A percentile compares a stretch with the other conserved stretches of the same genome.
Conservation (phyloP, 2,888 invertebrate genomes). For the Podotricha telesiphe region DNA sequence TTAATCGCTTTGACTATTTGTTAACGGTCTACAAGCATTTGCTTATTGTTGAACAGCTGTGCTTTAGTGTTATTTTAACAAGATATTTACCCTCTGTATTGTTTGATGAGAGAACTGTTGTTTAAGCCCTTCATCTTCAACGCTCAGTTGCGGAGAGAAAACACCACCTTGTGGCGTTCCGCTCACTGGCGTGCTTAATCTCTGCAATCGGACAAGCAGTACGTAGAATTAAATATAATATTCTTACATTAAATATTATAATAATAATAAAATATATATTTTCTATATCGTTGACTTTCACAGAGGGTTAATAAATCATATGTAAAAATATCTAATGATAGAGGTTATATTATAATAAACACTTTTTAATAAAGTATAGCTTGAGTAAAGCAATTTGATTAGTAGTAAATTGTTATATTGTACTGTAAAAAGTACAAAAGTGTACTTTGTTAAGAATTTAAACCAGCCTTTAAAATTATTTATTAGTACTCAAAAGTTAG, state of each 20-base stretch:
- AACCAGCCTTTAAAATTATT: background rate
- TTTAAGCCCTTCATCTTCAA: constrained; percentile 77
- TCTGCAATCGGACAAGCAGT: constrained; percentile 56
- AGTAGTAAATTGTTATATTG: background rate
- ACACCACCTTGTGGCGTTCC: constrained; percentile 76
- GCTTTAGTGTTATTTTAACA: background rate
- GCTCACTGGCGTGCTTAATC: constrained; percentile 75
- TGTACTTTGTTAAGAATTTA: background rate
- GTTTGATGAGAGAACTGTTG: constrained; percentile 79
- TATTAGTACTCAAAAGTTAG: background rate
- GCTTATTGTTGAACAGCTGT: constrained; percentile 3
- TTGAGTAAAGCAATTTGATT: too few species aligned
- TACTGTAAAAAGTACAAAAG: background rate
- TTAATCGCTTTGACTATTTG: constrained; percentile 7
- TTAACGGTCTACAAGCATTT: constrained; percentile 19
- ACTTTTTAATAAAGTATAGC: too few species aligned
- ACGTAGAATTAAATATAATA: constrained; percentile 1
- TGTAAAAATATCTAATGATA: background rate
- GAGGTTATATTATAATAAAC: background rate
- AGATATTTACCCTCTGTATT: constrained; percentile 77
- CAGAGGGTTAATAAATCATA: constrained; percentile 17
- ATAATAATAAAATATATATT: background rate
- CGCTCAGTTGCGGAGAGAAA: constrained; percentile 74
- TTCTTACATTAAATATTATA: background rate
- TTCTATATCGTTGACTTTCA: background rate